A percentile compares a stretch with the other conserved stretches of the same genome.
Conservation (phyloP, 2,113 vertebrate species). For the Halcyon malimbica region DNA sequence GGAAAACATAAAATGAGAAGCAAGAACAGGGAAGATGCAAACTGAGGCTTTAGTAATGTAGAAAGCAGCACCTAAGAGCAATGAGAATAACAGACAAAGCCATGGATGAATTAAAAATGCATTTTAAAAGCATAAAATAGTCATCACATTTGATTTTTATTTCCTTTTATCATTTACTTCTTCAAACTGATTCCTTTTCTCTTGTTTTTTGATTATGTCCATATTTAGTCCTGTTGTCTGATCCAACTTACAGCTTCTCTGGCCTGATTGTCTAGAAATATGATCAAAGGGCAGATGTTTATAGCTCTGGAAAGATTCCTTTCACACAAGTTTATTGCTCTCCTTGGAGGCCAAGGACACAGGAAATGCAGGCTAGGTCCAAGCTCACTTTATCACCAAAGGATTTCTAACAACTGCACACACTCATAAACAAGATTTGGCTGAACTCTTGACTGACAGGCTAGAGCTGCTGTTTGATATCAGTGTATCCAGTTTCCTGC, state of each 20-base stretch:
- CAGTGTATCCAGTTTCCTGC: slow-evolving; percentile 1
- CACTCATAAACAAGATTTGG: slow-evolving; percentile 6
- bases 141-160: background rate
- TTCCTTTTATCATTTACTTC: background rate
- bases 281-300: slow-evolving; percentile 21
- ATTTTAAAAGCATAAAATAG: background rate
- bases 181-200: background rate
- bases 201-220: background rate
- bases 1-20: background rate
- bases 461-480: slow-evolving; percentile 42
- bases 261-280: background rate
- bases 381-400: slow-evolving; percentile 40
- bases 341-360: slow-evolving; percentile 52
- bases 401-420: slow-evolving; percentile 10
- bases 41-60: background rate
- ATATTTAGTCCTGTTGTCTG: background rate
- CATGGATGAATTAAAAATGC: background rate
- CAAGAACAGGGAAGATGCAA: background rate
- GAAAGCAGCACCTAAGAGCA: background rate
- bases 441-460: slow-evolving; percentile 53
- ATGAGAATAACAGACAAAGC: background rate
- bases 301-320: slow-evolving; percentile 25
- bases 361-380: background rate
- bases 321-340: background rate
- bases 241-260: background rate